Percentiles rank a stretch among this genome's conserved stretches.
These are phyloP conservation scores for Sclerodermus sp. DNA, from an alignment of 2,888 invertebrate genomes.

Conservation along the genomic window DNA sequence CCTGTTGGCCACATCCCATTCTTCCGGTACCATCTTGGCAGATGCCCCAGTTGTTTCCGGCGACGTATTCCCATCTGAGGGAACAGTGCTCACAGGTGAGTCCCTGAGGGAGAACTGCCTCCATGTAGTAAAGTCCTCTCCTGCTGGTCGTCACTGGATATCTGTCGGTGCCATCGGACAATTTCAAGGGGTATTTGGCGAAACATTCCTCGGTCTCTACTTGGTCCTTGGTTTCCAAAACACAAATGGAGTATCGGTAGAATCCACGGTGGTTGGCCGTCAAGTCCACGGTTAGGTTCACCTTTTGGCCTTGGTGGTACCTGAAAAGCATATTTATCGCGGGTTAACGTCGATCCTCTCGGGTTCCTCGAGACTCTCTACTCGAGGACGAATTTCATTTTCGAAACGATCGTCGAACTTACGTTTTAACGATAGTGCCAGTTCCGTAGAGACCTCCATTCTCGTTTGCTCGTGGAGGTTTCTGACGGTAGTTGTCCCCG, in stretches of 20 bases:
- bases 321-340: slow-evolving; percentile 22
- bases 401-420: slow-evolving; percentile 17
- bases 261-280: slow-evolving; percentile 60
- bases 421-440: slow-evolving; percentile 59
- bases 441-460: slow-evolving; percentile 61
- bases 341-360: too few relatives aligned
- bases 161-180: slow-evolving; percentile 45
- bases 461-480: slow-evolving; percentile 61
- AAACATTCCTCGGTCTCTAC: slow-evolving; percentile 62
- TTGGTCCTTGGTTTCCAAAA: slow-evolving; percentile 50
- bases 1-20: slow-evolving; percentile 61
- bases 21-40: slow-evolving; percentile 54
- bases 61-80: slow-evolving; percentile 61
- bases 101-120: slow-evolving; percentile 53
- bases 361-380: too few relatives aligned
- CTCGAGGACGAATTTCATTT: too few relatives aligned
- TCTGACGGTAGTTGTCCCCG: slow-evolving; percentile 59
- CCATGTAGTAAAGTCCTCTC: slow-evolving; percentile 33
- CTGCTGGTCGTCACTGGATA: slow-evolving; percentile 33
- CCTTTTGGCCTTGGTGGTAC: slow-evolving; percentile 43
- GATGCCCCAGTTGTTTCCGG: slow-evolving; percentile 61
- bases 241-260: slow-evolving; percentile 60
- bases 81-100: slow-evolving; percentile 62
- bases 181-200: slow-evolving; percentile 47
- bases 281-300: slow-evolving; percentile 49